A percentile compares a stretch with the other conserved stretches of the same genome.
Conservation (phyloP, 2,797 vertebrate species). For the Aeoliscus strigatus region DNA sequence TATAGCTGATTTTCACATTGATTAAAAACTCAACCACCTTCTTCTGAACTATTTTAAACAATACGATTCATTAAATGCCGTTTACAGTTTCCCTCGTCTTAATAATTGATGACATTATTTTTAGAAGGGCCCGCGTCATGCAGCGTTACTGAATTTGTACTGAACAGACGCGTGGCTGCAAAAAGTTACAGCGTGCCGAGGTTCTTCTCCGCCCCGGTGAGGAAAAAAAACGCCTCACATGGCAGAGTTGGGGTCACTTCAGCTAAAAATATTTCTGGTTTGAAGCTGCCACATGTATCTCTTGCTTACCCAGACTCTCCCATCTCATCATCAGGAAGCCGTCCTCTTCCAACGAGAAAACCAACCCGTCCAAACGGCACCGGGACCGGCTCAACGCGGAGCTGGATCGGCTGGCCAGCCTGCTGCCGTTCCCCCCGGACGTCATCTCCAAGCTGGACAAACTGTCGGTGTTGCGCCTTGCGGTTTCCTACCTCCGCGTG, state of each 20-base stretch:
- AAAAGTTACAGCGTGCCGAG: conserved; percentile 2
- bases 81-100: background rate
- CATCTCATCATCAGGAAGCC: conserved; percentile 78
- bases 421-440: conserved; percentile 89
- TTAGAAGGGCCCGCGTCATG: conserved; percentile 8
- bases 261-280: background rate
- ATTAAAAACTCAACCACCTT: no score
- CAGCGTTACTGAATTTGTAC: background rate
- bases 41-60: no score
- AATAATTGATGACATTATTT: conserved; percentile 6
- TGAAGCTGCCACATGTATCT: background rate
- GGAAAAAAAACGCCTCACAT: background rate
- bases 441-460: conserved; percentile 95
- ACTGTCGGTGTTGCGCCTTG: conserved; percentile 90
- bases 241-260: background rate
- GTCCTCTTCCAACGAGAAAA: conserved; percentile 80
- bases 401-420: conserved; percentile 89
- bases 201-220: background rate
- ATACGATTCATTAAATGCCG: conserved; percentile 2
- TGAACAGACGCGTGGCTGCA: no score
- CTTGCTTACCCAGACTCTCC: background rate
- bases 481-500: conserved; percentile 92
- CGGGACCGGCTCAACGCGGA: conserved; percentile 92
- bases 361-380: conserved; percentile 94
- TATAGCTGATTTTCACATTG: no score